These are phyloP conservation scores for Plumapathes pennacea DNA, from an alignment of 92 coral and sea anemone genomes.

Conservation along the genomic window DNA sequence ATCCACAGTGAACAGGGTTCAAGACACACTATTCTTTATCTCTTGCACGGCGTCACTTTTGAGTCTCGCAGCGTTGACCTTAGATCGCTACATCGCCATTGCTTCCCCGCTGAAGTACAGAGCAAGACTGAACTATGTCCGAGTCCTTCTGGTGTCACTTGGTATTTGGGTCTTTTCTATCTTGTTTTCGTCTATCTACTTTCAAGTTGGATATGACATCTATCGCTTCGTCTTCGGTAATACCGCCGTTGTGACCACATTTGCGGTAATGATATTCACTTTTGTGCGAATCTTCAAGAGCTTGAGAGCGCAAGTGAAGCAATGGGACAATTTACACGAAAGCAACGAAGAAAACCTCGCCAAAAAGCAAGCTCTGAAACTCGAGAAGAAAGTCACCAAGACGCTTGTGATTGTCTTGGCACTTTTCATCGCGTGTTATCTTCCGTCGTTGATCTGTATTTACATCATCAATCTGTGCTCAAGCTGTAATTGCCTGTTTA, in stretches of 20 bases:
- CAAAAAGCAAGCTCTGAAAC: slow-evolving; percentile 21
- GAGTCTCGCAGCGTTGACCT: slow-evolving; percentile 72
- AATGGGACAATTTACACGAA: slow-evolving; percentile 50
- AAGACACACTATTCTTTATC: slow-evolving; percentile 64
- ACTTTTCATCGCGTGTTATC: slow-evolving; percentile 31
- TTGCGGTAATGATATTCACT: slow-evolving; percentile 45
- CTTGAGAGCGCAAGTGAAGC: slow-evolving; percentile 33
- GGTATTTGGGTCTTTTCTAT: slow-evolving; percentile 70
- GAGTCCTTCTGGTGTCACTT: slow-evolving; percentile 44
- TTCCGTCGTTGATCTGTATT: slow-evolving; percentile 41
- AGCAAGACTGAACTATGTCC: slow-evolving; percentile 38
- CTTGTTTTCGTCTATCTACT: slow-evolving; percentile 67
- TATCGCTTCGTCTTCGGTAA: slow-evolving; percentile 91
- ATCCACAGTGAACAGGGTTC: slow-evolving; percentile 21
- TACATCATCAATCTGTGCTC: slow-evolving; percentile 33
- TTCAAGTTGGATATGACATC: slow-evolving; percentile 58
- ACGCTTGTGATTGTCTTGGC: slow-evolving; percentile 23
- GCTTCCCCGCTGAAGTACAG: slow-evolving; percentile 64
- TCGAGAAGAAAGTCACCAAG: slow-evolving; percentile 37
- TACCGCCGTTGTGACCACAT: slow-evolving; percentile 71
- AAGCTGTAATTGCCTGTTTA: slow-evolving; percentile 27
- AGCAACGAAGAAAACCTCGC: slow-evolving; percentile 33
- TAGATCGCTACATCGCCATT: slow-evolving; percentile 76
- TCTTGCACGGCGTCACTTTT: slow-evolving; percentile 78
- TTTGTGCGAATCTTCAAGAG: slow-evolving; percentile 33